These are phyloP conservation scores for Rhipidura dahli DNA, from an alignment of 2,113 vertebrate species.

Conservation along the genomic window DNA sequence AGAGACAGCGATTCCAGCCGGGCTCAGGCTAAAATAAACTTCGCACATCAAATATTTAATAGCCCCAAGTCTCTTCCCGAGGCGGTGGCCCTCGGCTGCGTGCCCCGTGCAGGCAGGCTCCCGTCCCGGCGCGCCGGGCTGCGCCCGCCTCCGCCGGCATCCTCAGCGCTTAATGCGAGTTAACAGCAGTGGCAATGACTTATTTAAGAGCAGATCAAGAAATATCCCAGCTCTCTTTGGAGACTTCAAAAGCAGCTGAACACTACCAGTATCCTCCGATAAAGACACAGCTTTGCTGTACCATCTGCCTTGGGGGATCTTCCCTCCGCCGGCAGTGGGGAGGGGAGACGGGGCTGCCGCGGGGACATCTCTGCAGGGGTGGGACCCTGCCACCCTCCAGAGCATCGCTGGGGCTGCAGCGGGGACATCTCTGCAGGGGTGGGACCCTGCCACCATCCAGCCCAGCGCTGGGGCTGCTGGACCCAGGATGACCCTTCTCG, in stretches of 20 bases:
- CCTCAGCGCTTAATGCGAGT: neutral
- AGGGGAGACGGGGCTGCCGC: accelerated
- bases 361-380: neutral
- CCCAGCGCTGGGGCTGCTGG: accelerated
- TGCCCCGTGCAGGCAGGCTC: neutral
- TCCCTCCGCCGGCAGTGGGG: accelerated
- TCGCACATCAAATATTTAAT: neutral
- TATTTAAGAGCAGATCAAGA: constrained; percentile 66
- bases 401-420: accelerated
- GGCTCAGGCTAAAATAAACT: constrained; percentile 38
- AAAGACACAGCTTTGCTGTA: constrained; percentile 21
- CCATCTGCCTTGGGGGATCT: neutral
- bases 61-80: neutral
- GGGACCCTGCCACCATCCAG: neutral
- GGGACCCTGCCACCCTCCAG: neutral
- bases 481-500: neutral
- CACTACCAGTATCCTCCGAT: neutral
- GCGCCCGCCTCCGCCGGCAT: neutral
- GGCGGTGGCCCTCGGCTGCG: neutral
- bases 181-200: constrained; percentile 58
- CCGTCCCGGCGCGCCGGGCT: neutral
- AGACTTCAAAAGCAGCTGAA: constrained; percentile 56
- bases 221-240: constrained; percentile 27
- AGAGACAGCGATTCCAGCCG: neutral
- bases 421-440: accelerated